A percentile compares a stretch with the other conserved stretches of the same genome.
These are phyloP conservation scores for Enteromius trimaculatus DNA, from an alignment of 2,797 vertebrate species.

Conservation along the genomic window DNA sequence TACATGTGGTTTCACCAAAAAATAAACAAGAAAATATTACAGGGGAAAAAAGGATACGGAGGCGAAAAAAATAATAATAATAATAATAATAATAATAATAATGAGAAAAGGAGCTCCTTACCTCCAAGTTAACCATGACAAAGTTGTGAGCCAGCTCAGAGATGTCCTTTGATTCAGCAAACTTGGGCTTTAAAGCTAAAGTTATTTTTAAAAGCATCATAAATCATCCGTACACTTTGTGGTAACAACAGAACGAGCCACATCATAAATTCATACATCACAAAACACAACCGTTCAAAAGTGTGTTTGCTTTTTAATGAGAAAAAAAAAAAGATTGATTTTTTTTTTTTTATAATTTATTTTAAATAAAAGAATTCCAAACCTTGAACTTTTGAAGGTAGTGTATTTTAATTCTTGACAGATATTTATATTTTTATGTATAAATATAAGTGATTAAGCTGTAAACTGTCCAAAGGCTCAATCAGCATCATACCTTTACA, in stretches of 20 bases:
- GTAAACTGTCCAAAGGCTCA: neutral
- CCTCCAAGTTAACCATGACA: conserved; percentile 97
- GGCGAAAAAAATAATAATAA: no score
- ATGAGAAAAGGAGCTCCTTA: conserved; percentile 66
- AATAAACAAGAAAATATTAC: neutral
- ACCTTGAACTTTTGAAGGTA: neutral
- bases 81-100: neutral
- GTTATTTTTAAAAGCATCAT: neutral
- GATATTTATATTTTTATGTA: no score
- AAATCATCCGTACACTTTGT: neutral
- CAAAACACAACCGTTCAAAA: neutral
- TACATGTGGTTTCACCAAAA: neutral
- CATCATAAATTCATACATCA: neutral
- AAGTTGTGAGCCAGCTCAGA: conserved; percentile 98
- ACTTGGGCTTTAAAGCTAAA: conserved; percentile 95
- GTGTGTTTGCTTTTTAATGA: neutral
- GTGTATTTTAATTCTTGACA: neutral
- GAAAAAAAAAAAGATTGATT: no score
- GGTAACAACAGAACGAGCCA: neutral
- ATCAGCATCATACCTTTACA: conserved; percentile 88
- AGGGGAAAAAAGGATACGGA: neutral
- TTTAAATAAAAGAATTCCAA: neutral
- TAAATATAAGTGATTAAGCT: neutral
- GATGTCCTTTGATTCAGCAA: conserved; percentile 96
- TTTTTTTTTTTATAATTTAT: no score